phyloP scores from a whole-genome alignment of 2,888 invertebrate species.

The Cerceris ruficornis region DNA sequence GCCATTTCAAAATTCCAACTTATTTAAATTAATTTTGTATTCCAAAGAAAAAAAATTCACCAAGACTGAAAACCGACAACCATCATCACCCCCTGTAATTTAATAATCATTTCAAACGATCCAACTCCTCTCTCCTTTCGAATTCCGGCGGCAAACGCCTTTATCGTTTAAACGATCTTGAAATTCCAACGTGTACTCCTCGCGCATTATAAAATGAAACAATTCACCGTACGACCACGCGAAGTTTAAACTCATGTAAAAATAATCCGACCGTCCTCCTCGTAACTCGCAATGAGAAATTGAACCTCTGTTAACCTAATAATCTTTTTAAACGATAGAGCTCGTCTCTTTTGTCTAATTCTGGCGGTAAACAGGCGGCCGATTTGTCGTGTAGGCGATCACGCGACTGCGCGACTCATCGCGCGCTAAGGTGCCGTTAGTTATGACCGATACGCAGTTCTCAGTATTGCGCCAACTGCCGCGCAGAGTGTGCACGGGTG shows the following conservation, averaged over 20 bases:
- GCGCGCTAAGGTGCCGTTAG: constrained; percentile 55
- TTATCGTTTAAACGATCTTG: no score
- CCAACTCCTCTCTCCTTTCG: no score
- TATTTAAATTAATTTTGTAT: no score
- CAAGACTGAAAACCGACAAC: no score
- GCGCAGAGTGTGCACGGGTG: constrained; percentile 40
- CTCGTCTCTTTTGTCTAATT: constrained; percentile 60
- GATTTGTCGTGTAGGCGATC: constrained; percentile 57
- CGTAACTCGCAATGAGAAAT: constrained; percentile 8
- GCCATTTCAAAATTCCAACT: no score
- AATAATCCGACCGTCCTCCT: constrained; percentile 19
- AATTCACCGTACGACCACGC: no score
- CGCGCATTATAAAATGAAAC: no score
- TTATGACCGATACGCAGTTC: constrained; percentile 63
- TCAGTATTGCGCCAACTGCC: constrained; percentile 63
- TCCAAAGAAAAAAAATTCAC: no score
- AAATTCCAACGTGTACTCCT: no score
- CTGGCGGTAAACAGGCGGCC: constrained; percentile 46
- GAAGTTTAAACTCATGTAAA: neutral
- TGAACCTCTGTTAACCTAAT: constrained; percentile 35
- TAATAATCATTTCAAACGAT: no score
- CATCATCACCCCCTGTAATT: no score
- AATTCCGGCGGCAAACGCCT: no score
- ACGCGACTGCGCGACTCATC: constrained; percentile 64
- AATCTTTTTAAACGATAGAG: constrained; percentile 20